These are phyloP conservation scores for Chascanopsetta lugubris DNA, from an alignment of 2,113 vertebrate species.

Conservation along the genomic window DNA sequence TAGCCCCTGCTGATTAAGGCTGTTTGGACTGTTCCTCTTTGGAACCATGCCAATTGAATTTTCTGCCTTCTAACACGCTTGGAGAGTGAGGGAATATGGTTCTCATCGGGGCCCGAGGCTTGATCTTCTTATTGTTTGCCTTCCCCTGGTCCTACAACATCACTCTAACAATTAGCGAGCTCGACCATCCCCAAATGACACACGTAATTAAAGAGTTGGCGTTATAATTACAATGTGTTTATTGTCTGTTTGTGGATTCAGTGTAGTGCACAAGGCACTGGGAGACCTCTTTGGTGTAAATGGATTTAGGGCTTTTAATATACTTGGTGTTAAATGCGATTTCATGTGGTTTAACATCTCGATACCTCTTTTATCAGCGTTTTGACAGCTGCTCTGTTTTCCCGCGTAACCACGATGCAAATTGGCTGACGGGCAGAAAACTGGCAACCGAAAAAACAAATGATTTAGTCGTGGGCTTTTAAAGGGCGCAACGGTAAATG, in stretches of 20 bases:
- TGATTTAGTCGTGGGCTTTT: slow-evolving; percentile 96
- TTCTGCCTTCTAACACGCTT: slow-evolving; percentile 65
- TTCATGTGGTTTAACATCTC: slow-evolving; percentile 64
- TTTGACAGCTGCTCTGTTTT: slow-evolving; percentile 72
- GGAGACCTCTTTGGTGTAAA: slow-evolving; percentile 68
- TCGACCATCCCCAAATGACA: slow-evolving; percentile 65
- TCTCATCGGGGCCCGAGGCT: slow-evolving; percentile 62
- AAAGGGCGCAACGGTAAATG: slow-evolving; percentile 90
- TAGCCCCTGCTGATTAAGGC: slow-evolving; percentile 65
- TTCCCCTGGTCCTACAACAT: slow-evolving; percentile 55
- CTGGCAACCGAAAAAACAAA: slow-evolving; percentile 91
- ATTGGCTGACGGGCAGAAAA: slow-evolving; percentile 88
- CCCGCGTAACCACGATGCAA: slow-evolving; percentile 71
- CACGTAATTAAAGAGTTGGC: slow-evolving; percentile 73
- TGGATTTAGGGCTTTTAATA: slow-evolving; percentile 60
- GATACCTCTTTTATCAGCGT: slow-evolving; percentile 60
- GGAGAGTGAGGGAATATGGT: slow-evolving; percentile 61
- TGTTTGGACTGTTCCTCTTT: slow-evolving; percentile 67
- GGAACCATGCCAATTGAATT: slow-evolving; percentile 72
- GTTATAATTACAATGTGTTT: slow-evolving; percentile 74
- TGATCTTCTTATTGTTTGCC: slow-evolving; percentile 53
- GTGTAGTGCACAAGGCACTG: slow-evolving; percentile 45
- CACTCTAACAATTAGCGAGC: slow-evolving; percentile 69
- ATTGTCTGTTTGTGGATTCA: slow-evolving; percentile 71
- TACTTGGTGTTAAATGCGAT: slow-evolving; percentile 56